Conservation (phyloP, 2,113 vertebrate genomes). For the Trochalopteron elliotii region DNA sequence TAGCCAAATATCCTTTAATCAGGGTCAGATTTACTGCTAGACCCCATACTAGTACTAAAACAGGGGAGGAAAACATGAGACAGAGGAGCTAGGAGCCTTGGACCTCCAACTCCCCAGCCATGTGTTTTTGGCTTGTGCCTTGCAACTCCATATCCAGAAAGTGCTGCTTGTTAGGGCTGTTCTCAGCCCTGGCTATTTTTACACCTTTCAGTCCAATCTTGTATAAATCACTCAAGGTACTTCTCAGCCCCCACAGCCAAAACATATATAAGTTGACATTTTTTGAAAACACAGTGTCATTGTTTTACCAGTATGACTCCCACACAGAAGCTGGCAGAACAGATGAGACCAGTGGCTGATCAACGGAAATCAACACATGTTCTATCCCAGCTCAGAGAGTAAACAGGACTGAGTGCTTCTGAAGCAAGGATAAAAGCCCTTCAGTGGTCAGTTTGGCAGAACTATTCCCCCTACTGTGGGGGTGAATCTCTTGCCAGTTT, state of each 20-base stretch:
- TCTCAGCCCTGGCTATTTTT: background rate
- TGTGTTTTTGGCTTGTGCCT: background rate
- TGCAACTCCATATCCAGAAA: background rate
- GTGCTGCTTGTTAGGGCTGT: background rate
- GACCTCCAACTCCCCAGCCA: background rate
- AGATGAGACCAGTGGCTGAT: background rate
- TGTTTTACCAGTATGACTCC: background rate
- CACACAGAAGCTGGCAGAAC: background rate
- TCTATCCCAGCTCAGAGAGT: background rate
- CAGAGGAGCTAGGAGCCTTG: background rate
- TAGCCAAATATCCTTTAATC: background rate
- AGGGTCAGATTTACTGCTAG: background rate
- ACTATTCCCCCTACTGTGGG: background rate
- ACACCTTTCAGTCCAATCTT: background rate
- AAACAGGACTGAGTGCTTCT: background rate
- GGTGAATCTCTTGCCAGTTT: background rate
- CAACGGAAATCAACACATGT: background rate
- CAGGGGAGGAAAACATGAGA: background rate
- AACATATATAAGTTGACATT: background rate
- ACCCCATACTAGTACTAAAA: background rate
- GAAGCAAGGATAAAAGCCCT: background rate
- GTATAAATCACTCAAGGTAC: background rate
- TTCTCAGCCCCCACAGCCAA: background rate
- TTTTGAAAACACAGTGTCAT: background rate
- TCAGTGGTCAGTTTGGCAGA: background rate